Evolutionary conservation across 2,888 invertebrate species (phyloP).

Genomic region (Aphrophora alni): DNA sequence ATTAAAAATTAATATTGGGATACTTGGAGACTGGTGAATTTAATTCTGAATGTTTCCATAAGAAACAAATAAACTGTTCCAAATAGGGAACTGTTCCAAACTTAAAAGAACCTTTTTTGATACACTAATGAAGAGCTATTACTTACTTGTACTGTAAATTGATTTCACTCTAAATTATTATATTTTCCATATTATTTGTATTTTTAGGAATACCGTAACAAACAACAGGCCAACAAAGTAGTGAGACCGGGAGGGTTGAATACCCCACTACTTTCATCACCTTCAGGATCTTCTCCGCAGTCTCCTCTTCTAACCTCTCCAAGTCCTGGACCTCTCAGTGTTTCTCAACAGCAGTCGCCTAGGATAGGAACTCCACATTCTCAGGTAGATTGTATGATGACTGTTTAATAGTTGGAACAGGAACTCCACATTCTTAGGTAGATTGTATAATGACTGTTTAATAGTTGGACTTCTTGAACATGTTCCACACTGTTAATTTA

Average conservation of each 20-base stretch:
- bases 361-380: conserved; percentile 69
- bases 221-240: conserved; percentile 59
- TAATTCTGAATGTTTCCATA: too few species aligned
- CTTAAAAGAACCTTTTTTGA: too few species aligned
- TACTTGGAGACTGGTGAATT: too few species aligned
- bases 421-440: conserved; percentile 60
- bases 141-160: too few species aligned
- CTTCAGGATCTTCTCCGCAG: conserved; percentile 46
- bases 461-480: too few species aligned
- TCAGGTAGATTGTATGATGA: conserved; percentile 55
- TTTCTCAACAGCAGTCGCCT: conserved; percentile 66
- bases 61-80: too few species aligned
- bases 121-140: too few species aligned
- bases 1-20: too few species aligned
- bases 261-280: conserved; percentile 26
- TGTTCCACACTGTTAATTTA: too few species aligned
- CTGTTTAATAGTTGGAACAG: neutral
- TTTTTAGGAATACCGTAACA: conserved; percentile 68
- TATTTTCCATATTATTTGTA: neutral
- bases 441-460: neutral
- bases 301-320: conserved; percentile 53
- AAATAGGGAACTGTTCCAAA: too few species aligned
- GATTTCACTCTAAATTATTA: too few species aligned
- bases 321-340: conserved; percentile 59
- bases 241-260: conserved; percentile 33